phyloP scores from a whole-genome alignment of 2,888 invertebrate species.

The Lepas anatifera region DNA sequence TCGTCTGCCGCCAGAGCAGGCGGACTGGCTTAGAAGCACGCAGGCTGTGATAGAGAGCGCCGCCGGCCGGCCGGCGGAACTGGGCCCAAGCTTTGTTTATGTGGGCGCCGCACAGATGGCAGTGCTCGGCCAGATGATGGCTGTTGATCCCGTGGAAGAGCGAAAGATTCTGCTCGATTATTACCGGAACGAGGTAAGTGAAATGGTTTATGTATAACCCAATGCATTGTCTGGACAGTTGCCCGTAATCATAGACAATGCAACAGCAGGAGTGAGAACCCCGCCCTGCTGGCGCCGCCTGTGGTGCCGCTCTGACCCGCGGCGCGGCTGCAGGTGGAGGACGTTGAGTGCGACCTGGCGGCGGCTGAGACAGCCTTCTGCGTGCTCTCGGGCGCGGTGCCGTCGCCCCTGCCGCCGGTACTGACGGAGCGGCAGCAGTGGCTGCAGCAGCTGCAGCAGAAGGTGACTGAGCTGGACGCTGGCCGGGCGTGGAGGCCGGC shows the following conservation, averaged over 20 bases:
- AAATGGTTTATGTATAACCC: too few relatives aligned
- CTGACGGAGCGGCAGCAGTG: slow-evolving; percentile 15
- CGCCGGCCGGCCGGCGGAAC: slow-evolving; percentile 1
- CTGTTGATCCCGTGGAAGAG: slow-evolving; percentile 74
- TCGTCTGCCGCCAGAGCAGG: not conserved
- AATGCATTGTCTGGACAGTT: too few relatives aligned
- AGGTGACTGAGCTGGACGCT: slow-evolving; percentile 20
- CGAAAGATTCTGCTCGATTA: slow-evolving; percentile 57
- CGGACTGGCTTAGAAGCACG: slow-evolving; percentile 1
- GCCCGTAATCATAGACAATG: too few relatives aligned
- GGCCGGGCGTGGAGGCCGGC: slow-evolving; percentile 27
- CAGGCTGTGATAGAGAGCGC: not conserved
- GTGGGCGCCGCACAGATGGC: slow-evolving; percentile 24
- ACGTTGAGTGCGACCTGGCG: slow-evolving; percentile 2
- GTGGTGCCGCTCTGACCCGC: too few relatives aligned
- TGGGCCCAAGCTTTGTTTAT: slow-evolving; percentile 23
- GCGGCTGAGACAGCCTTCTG: slow-evolving; percentile 15
- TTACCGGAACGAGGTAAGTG: slow-evolving; percentile 49
- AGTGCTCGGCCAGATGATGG: slow-evolving; percentile 40
- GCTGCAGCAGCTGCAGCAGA: slow-evolving; percentile 13
- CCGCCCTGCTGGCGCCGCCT: too few relatives aligned
- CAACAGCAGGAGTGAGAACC: too few relatives aligned
- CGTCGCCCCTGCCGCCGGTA: not conserved
- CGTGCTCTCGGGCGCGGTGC: slow-evolving; percentile 17
- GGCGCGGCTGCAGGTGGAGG: not conserved